Evolutionary conservation across 2,888 invertebrate genomes (phyloP).

Genomic region (Nomada fucata): DNA sequence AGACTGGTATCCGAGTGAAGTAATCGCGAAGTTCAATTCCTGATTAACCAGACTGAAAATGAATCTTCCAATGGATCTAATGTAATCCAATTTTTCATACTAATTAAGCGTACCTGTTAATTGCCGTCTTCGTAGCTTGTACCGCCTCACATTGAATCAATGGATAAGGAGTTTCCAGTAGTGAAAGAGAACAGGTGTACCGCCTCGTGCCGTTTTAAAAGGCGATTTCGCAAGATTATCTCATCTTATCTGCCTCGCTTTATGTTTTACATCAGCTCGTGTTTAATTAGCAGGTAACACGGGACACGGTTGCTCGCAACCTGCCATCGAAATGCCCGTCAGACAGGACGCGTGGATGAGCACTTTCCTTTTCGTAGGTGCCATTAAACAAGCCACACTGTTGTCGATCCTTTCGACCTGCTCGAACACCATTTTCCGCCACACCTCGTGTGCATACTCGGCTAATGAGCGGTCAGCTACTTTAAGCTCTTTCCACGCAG

Average conservation of each 20-base stretch:
- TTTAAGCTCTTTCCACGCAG: background rate
- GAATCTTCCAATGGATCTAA: no score
- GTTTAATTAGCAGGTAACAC: conserved; percentile 49
- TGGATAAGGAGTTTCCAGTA: background rate
- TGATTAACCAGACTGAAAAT: no score
- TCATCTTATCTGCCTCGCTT: conserved; percentile 31
- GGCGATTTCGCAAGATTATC: conserved; percentile 30
- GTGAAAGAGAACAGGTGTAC: background rate
- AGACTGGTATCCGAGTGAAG: no score
- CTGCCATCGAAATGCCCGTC: conserved; percentile 48
- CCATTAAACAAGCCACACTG: conserved; percentile 41
- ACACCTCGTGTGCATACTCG: conserved; percentile 57
- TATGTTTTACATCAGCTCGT: conserved; percentile 40
- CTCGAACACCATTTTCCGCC: conserved; percentile 43
- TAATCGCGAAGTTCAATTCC: no score
- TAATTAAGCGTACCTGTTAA: no score
- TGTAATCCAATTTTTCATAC: no score
- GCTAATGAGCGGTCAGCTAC: conserved; percentile 57
- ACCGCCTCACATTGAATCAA: background rate
- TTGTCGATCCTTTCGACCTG: conserved; percentile 26
- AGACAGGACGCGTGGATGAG: conserved; percentile 50
- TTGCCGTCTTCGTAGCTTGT: no score
- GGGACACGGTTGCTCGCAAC: conserved; percentile 34
- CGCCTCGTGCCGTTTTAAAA: background rate
- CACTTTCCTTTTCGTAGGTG: conserved; percentile 64